Percentiles rank a stretch among this genome's conserved stretches.
Conservation (phyloP, 2,797 vertebrate species). For the Mallotus villosus region DNA sequence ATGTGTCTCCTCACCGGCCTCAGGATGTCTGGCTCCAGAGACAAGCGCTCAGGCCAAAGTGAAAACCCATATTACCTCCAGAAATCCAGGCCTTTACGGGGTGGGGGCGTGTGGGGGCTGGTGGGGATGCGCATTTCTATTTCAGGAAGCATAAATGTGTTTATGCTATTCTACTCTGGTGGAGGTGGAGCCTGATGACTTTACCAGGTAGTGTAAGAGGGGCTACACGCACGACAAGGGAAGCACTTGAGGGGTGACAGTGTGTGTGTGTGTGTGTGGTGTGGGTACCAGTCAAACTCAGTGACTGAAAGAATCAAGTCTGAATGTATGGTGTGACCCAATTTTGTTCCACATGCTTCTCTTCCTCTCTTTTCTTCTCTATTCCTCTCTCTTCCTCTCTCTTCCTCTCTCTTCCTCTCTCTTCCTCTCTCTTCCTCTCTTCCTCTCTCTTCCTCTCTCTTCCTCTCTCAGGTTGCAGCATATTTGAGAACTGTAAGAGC, state of each 20-base stretch:
- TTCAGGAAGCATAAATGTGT: slow-evolving; percentile 45
- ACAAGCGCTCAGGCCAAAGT: slow-evolving; percentile 36
- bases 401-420: slow-evolving; percentile 5
- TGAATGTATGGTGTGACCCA: neutral
- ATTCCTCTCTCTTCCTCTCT: neutral
- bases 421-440: neutral
- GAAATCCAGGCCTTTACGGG: slow-evolving; percentile 27
- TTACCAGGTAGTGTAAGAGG: slow-evolving; percentile 53
- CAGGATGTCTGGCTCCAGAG: neutral
- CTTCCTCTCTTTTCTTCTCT: neutral
- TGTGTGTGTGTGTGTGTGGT: too few species aligned
- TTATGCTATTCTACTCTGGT: slow-evolving; percentile 28
- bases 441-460: neutral
- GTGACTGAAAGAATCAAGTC: neutral
- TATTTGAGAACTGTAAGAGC: slow-evolving; percentile 96
- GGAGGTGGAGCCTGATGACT: slow-evolving; percentile 52
- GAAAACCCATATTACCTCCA: slow-evolving; percentile 46
- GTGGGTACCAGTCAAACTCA: neutral
- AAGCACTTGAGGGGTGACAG: neutral
- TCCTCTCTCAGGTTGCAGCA: slow-evolving; percentile 84
- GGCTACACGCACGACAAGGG: neutral
- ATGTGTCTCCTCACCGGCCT: neutral
- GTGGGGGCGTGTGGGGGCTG: neutral
- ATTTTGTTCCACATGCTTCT: neutral
- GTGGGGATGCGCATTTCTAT: slow-evolving; percentile 42